Evolutionary conservation across 2,113 vertebrate species (phyloP).

Genomic region (Callipepla californica): DNA sequence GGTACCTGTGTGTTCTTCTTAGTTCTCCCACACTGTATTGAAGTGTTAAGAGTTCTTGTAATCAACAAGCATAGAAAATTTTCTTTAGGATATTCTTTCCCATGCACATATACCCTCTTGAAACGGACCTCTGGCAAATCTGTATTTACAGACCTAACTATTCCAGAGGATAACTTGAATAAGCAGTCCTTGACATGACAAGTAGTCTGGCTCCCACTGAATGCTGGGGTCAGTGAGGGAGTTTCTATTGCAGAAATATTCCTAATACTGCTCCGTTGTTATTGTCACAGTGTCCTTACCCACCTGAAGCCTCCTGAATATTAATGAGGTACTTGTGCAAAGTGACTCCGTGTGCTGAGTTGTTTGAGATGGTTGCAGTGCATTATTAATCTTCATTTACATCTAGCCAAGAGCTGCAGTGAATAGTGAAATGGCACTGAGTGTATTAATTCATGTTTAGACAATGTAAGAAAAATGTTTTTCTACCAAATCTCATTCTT

Average conservation of each 20-base stretch:
- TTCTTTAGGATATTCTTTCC: background rate
- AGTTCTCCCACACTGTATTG: background rate
- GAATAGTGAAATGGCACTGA: background rate
- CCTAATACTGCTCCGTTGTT: background rate
- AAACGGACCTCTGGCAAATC: background rate
- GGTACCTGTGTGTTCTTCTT: background rate
- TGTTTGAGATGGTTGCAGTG: background rate
- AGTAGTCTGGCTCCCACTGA: background rate
- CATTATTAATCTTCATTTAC: background rate
- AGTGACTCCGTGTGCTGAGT: background rate
- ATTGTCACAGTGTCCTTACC: background rate
- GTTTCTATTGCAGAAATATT: background rate
- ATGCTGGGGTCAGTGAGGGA: background rate
- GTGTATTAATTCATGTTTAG: background rate
- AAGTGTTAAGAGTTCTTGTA: background rate
- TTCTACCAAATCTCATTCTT: background rate
- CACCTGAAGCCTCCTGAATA: background rate
- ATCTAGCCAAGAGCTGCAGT: background rate
- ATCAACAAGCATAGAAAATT: background rate
- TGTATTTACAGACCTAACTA: background rate
- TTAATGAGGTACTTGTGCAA: background rate
- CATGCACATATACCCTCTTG: background rate
- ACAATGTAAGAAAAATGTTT: background rate
- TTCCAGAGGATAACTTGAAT: background rate
- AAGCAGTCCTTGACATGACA: accelerated